Evolutionary conservation across 2,888 invertebrate species (phyloP).

Genomic region (Archaeoteleia sp.): DNA sequence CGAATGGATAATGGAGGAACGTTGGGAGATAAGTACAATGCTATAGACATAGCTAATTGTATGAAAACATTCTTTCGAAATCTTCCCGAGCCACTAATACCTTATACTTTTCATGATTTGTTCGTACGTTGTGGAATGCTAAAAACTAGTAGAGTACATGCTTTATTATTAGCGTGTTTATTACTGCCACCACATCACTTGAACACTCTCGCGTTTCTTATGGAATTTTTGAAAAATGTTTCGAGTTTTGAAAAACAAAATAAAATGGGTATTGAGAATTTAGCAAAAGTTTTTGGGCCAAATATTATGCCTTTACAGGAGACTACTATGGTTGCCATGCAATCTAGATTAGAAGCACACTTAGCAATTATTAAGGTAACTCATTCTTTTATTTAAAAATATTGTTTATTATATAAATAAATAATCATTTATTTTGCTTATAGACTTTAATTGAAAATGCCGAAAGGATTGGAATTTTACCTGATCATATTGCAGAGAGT

Average conservation of each 20-base stretch:
- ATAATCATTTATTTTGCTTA: conserved; percentile 13
- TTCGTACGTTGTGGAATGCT: conserved; percentile 82
- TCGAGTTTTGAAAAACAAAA: conserved; percentile 83
- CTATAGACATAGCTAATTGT: conserved; percentile 90
- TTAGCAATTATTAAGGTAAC: conserved; percentile 82
- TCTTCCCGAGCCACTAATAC: conserved; percentile 90
- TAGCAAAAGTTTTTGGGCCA: conserved; percentile 90
- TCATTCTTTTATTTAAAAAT: conserved; percentile 12
- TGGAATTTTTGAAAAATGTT: conserved; percentile 86
- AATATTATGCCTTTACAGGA: conserved; percentile 88
- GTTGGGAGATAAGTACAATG: conserved; percentile 83
- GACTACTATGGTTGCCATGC: conserved; percentile 77
- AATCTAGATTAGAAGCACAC: conserved; percentile 81
- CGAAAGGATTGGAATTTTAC: conserved; percentile 83
- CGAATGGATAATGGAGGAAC: conserved; percentile 82
- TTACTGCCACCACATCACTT: conserved; percentile 86
- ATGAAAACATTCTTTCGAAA: conserved; percentile 90
- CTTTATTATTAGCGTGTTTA: conserved; percentile 81
- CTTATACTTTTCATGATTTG: conserved; percentile 83
- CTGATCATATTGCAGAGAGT: conserved; percentile 78
- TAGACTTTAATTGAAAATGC: conserved; percentile 87
- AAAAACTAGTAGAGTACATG: conserved; percentile 78
- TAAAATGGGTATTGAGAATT: conserved; percentile 89
- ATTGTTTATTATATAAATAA: conserved; percentile 4
- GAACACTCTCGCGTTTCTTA: conserved; percentile 86